A percentile compares a stretch with the other conserved stretches of the same genome.
Conservation (phyloP, 2,797 vertebrate species). For the Parambassis ranga region DNA sequence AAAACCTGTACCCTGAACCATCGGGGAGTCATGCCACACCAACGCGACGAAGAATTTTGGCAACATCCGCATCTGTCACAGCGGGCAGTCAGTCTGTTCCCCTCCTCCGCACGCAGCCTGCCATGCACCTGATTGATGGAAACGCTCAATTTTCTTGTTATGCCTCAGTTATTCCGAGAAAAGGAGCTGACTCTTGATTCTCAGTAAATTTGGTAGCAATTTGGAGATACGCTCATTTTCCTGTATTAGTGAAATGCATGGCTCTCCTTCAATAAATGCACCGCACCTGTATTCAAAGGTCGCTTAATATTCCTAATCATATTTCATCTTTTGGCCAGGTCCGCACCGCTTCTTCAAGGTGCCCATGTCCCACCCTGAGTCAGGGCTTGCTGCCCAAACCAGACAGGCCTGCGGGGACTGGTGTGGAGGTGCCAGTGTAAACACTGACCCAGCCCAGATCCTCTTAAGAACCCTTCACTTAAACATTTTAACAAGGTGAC, state of each 20-base stretch:
- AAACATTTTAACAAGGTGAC: conserved; percentile 74
- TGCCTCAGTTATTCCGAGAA: not conserved
- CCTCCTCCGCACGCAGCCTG: not conserved
- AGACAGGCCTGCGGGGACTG: conserved; percentile 38
- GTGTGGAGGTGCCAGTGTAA: conserved; percentile 65
- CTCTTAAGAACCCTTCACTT: conserved; percentile 67
- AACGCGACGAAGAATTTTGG: conserved; percentile 24
- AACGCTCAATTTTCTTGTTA: conserved; percentile 1
- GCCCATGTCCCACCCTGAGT: conserved; percentile 36
- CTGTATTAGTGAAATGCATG: not conserved
- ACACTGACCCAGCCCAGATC: conserved; percentile 59
- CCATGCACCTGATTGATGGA: conserved; percentile 16
- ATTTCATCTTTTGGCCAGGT: conserved; percentile 47
- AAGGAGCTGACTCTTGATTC: conserved; percentile 3
- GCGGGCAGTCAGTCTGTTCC: conserved; percentile 1
- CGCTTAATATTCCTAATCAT: conserved; percentile 27
- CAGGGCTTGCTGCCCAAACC: conserved; percentile 47
- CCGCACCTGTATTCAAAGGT: too few species aligned
- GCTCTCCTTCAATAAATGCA: not conserved
- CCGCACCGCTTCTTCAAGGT: conserved; percentile 35
- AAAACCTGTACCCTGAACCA: conserved; percentile 20
- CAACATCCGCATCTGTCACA: not conserved
- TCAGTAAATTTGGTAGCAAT: not conserved
- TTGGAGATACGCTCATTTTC: not conserved
- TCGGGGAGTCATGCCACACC: conserved; percentile 20